phyloP scores from a whole-genome alignment of 1,140 invertebrate genomes.

The Temnothorax longispinosus region DNA sequence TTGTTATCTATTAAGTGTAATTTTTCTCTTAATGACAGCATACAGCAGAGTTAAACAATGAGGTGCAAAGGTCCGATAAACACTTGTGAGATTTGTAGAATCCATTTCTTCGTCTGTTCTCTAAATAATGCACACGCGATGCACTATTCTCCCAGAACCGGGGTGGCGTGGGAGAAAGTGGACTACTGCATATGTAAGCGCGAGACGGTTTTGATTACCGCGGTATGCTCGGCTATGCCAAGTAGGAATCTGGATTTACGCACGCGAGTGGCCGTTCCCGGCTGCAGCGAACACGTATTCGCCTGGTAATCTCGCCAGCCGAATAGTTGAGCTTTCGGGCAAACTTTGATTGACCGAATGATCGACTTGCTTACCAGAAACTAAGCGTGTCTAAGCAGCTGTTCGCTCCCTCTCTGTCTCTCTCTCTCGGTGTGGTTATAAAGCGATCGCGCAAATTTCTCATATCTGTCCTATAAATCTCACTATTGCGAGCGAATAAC shows the following conservation, averaged over 20 bases:
- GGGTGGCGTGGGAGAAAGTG: conserved; percentile 25
- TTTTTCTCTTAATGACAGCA: not conserved
- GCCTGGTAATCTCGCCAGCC: conserved; percentile 35
- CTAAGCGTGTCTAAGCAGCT: conserved; percentile 31
- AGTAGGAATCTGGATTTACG: conserved; percentile 53
- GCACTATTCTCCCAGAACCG: not conserved
- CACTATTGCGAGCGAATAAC: not conserved
- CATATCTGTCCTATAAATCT: conserved; percentile 36
- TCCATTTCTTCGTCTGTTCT: not conserved
- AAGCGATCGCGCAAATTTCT: not conserved
- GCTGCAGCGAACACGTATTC: conserved; percentile 30
- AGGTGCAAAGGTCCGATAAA: not conserved
- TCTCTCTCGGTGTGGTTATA: conserved; percentile 18
- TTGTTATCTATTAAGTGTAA: not conserved
- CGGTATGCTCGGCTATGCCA: conserved; percentile 28
- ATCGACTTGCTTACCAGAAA: conserved; percentile 51
- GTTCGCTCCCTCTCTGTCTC: not conserved
- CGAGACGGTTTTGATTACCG: conserved; percentile 54
- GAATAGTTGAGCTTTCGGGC: conserved; percentile 48
- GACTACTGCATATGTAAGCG: conserved; percentile 33
- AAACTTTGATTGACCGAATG: conserved; percentile 61
- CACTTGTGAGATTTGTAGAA: not conserved
- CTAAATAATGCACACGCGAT: conserved; percentile 23
- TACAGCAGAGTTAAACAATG: not conserved
- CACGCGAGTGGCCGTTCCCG: conserved; percentile 40